Evolutionary conservation across 2,797 vertebrate species (phyloP).

Genomic region (Anisognathus igniventris): DNA sequence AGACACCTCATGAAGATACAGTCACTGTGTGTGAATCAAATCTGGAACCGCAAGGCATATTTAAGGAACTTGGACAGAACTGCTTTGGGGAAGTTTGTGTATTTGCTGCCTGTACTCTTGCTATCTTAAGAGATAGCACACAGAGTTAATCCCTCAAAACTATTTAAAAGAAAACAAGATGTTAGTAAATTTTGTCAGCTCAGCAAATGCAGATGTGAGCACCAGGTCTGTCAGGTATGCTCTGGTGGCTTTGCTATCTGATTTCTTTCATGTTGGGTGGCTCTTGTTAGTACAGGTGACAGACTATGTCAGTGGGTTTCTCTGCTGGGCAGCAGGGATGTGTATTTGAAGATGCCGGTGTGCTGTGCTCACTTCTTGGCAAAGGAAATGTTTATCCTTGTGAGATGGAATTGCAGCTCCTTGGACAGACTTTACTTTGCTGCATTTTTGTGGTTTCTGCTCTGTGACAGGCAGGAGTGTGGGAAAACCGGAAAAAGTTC

Average conservation of each 20-base stretch:
- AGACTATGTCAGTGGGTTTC: conserved; percentile 6
- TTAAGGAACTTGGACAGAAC: neutral
- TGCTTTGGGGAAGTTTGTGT: neutral
- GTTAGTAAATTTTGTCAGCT: neutral
- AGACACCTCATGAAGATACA: neutral
- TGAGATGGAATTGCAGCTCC: conserved; percentile 88
- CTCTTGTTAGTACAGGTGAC: conserved; percentile 26
- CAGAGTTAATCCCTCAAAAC: neutral
- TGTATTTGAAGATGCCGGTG: conserved; percentile 58
- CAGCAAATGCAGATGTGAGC: neutral
- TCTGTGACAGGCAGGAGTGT: conserved; percentile 95
- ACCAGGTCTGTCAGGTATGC: neutral
- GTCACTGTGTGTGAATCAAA: neutral
- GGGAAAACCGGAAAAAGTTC: conserved; percentile 95
- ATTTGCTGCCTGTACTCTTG: neutral
- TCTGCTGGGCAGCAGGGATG: conserved; percentile 15
- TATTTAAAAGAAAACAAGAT: conserved; percentile 14
- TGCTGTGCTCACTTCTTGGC: conserved; percentile 81
- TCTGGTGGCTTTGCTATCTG: neutral
- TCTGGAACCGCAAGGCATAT: neutral
- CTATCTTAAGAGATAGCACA: neutral
- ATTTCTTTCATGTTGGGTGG: neutral
- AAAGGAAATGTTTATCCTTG: conserved; percentile 84
- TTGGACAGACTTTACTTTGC: conserved; percentile 85
- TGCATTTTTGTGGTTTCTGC: conserved; percentile 94